These are phyloP conservation scores for Bucorvus abyssinicus DNA, from an alignment of 2,797 vertebrate species.

Conservation along the genomic window DNA sequence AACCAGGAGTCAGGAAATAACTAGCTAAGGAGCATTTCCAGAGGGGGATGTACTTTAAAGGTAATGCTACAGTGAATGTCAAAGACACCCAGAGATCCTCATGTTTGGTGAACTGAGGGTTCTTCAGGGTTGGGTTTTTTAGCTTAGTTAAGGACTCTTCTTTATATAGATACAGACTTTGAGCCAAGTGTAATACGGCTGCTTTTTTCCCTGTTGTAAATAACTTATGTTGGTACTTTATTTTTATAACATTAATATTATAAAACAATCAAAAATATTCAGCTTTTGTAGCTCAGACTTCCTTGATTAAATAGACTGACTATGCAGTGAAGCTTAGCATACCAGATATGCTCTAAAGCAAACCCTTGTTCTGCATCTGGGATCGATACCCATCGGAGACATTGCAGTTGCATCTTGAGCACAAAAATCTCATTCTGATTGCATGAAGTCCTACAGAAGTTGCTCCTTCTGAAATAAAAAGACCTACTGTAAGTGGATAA, in stretches of 20 bases:
- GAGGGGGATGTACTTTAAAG: not conserved
- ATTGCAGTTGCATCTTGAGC: not conserved
- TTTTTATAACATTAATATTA: not conserved
- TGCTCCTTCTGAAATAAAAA: not conserved
- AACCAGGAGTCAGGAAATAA: not conserved
- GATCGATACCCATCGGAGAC: not conserved
- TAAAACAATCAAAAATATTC: not conserved
- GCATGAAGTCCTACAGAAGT: not conserved
- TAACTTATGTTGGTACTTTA: not conserved
- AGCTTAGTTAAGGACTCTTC: not conserved
- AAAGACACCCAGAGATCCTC: not conserved
- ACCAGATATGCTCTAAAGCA: not conserved
- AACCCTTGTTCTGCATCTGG: not conserved
- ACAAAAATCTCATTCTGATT: not conserved
- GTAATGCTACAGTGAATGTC: not conserved
- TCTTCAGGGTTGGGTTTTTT: not conserved
- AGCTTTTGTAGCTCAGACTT: not conserved
- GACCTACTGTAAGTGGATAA: not conserved
- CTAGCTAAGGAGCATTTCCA: not conserved
- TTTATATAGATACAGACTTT: not conserved
- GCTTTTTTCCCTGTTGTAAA: conserved; percentile 10
- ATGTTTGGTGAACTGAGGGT: not conserved
- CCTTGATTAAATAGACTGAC: not conserved
- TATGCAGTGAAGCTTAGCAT: not conserved
- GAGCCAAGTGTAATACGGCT: not conserved